Conservation (phyloP, 2,888 invertebrate species). For the Pilophorus perplexus region DNA sequence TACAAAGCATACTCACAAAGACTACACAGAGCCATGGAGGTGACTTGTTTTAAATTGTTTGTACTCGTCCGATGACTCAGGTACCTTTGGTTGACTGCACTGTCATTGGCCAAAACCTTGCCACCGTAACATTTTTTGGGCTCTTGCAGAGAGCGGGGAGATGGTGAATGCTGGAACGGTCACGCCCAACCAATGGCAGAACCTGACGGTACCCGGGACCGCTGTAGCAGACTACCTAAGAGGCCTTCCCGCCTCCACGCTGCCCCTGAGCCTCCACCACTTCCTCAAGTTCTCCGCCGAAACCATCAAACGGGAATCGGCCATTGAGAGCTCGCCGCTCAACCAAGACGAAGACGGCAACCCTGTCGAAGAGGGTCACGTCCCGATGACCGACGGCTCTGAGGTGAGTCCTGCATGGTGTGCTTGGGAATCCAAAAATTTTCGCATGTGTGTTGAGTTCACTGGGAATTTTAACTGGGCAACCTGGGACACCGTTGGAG, state of each 20-base stretch:
- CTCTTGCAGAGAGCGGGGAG: slow-evolving; percentile 32
- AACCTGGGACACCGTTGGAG: no score
- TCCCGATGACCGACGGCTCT: slow-evolving; percentile 7
- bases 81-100: no score
- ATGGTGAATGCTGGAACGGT: slow-evolving; percentile 47
- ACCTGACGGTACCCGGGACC: slow-evolving; percentile 55
- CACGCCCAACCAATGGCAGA: slow-evolving; percentile 54
- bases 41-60: no score
- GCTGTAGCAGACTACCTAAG: slow-evolving; percentile 58
- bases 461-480: no score
- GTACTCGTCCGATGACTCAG: no score
- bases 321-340: slow-evolving; percentile 55
- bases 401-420: slow-evolving; percentile 32
- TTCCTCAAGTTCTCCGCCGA: slow-evolving; percentile 64
- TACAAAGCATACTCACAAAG: no score
- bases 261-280: slow-evolving; percentile 62
- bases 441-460: no score
- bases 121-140: no score
- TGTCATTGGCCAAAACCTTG: no score
- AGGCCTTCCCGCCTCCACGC: slow-evolving; percentile 56
- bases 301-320: slow-evolving; percentile 56
- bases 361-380: slow-evolving; percentile 37
- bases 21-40: no score
- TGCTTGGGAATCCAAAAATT: no score
- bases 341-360: slow-evolving; percentile 34